Conservation (phyloP, 2,797 vertebrate species). For the Cossypha heuglini region DNA sequence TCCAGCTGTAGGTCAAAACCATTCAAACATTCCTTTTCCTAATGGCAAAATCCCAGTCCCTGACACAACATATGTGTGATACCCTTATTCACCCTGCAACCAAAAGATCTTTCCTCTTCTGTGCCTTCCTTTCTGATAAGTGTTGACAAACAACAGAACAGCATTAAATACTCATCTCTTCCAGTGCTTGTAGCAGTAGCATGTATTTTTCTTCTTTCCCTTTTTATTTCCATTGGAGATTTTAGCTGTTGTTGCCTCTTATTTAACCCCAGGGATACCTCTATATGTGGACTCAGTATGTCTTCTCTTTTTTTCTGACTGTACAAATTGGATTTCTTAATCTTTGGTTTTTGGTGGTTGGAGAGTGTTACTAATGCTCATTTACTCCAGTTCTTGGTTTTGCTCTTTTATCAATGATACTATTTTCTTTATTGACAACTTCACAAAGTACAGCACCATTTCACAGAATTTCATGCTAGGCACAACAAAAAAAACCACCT, state of each 20-base stretch:
- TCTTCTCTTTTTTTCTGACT: not conserved
- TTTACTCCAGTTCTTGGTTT: not conserved
- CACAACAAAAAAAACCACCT: not conserved
- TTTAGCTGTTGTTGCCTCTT: not conserved
- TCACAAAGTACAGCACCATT: not conserved
- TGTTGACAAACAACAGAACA: not conserved
- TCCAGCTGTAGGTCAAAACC: not conserved
- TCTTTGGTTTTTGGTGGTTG: not conserved
- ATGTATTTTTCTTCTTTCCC: not conserved
- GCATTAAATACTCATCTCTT: not conserved
- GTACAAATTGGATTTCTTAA: not conserved
- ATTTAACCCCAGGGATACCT: not conserved
- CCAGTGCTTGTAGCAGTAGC: not conserved
- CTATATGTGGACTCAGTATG: not conserved
- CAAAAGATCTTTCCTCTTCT: not conserved
- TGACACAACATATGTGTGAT: not conserved
- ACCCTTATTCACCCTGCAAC: not conserved
- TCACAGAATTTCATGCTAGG: not conserved
- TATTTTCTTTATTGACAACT: not conserved
- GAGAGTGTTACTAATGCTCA: not conserved
- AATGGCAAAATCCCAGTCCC: not conserved
- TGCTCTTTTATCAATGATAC: not conserved
- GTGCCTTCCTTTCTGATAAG: not conserved
- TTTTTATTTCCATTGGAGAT: not conserved
- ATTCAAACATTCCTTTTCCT: not conserved